Conservation (phyloP, 1,140 invertebrate species). For the Polypedilum vanderplanki region DNA sequence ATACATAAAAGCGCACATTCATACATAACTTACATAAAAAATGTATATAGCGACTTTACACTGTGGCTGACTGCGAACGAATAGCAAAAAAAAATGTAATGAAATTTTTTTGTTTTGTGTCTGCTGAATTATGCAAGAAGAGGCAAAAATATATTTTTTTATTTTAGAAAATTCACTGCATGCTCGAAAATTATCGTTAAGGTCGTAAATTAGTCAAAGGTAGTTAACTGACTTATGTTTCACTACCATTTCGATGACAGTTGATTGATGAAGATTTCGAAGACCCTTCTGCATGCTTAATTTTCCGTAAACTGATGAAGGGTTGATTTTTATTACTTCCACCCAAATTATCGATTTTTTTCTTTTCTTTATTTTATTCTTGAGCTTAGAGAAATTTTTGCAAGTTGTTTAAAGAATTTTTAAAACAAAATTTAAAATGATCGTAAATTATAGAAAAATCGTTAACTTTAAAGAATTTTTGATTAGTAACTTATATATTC, state of each 20-base stretch:
- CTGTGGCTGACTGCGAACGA: neutral
- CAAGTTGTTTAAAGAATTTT: too few species aligned
- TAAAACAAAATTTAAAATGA: too few species aligned
- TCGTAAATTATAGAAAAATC: too few species aligned
- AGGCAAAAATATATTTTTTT: neutral
- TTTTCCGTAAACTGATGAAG: conserved; percentile 6
- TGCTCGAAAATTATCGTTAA: neutral
- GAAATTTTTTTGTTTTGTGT: too few species aligned
- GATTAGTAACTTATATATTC: too few species aligned
- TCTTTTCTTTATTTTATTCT: neutral
- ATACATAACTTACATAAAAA: neutral
- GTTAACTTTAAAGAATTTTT: too few species aligned
- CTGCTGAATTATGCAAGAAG: too few species aligned
- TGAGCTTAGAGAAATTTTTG: too few species aligned
- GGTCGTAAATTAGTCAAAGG: neutral
- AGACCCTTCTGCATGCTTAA: neutral
- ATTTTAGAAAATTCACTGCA: neutral
- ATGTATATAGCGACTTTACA: neutral
- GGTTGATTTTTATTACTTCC: conserved; percentile 18
- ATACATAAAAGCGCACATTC: neutral
- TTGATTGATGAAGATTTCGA: conserved; percentile 9
- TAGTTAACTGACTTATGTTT: neutral
- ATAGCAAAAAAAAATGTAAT: too few species aligned
- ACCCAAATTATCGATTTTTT: conserved; percentile 9
- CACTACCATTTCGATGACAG: neutral